A percentile compares a stretch with the other conserved stretches of the same genome.
phyloP scores from a whole-genome alignment of 2,113 vertebrate genomes.

The Dryoscopus gambensis region DNA sequence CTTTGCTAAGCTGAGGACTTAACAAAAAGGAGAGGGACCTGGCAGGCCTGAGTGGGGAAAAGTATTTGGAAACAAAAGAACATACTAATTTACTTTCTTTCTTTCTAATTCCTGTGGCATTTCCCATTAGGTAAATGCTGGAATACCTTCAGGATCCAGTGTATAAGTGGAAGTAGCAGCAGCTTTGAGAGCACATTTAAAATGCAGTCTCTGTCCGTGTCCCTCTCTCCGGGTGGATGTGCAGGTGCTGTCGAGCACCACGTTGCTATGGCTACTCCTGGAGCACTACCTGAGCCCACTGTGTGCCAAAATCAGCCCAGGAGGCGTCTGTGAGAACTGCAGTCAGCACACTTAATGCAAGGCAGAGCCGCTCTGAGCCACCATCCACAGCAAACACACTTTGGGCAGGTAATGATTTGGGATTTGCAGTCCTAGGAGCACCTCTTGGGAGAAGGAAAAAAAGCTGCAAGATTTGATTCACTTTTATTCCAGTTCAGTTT shows the following conservation, averaged over 20 bases:
- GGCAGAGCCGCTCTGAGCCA: background rate
- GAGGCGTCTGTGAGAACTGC: fast-evolving
- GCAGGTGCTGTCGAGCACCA: background rate
- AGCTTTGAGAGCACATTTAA: background rate
- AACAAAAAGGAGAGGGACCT: background rate
- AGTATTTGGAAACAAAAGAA: background rate
- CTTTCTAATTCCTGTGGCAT: background rate
- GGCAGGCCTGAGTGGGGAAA: background rate
- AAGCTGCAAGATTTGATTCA: background rate
- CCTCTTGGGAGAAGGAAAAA: background rate
- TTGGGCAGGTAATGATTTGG: background rate
- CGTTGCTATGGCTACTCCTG: conserved; percentile 24
- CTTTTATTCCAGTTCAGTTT: background rate
- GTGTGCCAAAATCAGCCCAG: background rate
- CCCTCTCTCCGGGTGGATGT: background rate
- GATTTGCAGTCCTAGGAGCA: background rate
- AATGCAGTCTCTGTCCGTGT: background rate
- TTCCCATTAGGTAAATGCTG: background rate
- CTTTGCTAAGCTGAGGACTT: background rate
- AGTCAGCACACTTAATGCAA: background rate
- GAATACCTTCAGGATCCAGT: background rate
- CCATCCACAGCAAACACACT: background rate
- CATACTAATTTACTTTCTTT: background rate
- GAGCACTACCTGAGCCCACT: background rate
- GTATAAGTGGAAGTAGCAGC: background rate